Percentiles rank a stretch among this genome's conserved stretches.
phyloP scores from a whole-genome alignment of 2,888 invertebrate genomes.

The Uloborus plumipes region DNA sequence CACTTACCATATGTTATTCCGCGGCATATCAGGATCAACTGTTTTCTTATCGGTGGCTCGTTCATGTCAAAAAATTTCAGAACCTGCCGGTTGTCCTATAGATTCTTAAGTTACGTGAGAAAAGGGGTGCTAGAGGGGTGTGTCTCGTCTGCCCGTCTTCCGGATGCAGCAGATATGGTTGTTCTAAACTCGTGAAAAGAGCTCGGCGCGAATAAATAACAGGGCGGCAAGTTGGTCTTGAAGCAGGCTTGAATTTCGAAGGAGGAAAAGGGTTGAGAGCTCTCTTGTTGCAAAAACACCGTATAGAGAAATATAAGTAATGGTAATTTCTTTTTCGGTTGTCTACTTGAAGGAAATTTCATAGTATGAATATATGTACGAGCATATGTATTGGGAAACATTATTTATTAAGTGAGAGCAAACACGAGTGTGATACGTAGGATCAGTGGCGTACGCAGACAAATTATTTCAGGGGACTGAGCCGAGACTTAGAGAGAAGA shows the following conservation, averaged over 20 bases:
- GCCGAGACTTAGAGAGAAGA: too few relatives aligned
- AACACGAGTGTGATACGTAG: too few relatives aligned
- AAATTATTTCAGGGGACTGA: too few relatives aligned
- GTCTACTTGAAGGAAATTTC: too few relatives aligned
- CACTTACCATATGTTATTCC: not conserved
- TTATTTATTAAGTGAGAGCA: too few relatives aligned
- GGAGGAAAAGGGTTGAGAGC: too few relatives aligned
- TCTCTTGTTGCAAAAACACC: too few relatives aligned
- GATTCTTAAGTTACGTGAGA: slow-evolving; percentile 24
- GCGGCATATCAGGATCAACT: not conserved
- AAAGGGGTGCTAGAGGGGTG: slow-evolving; percentile 29
- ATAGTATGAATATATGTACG: too few relatives aligned
- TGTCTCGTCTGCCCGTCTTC: slow-evolving; percentile 28
- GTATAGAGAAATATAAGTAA: too few relatives aligned
- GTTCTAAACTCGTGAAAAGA: slow-evolving; percentile 1
- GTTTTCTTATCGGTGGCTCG: slow-evolving; percentile 2
- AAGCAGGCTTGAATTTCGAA: slow-evolving; percentile 13
- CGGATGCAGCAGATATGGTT: not conserved
- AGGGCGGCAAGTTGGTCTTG: slow-evolving; percentile 12
- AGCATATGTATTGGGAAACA: too few relatives aligned
- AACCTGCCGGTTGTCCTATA: not conserved
- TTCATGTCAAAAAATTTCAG: not conserved
- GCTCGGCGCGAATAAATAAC: slow-evolving; percentile 18
- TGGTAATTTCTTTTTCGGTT: too few relatives aligned
- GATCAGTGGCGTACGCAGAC: too few relatives aligned